Evolutionary conservation across 2,888 invertebrate species (phyloP).

Genomic region (Idaea biselata): DNA sequence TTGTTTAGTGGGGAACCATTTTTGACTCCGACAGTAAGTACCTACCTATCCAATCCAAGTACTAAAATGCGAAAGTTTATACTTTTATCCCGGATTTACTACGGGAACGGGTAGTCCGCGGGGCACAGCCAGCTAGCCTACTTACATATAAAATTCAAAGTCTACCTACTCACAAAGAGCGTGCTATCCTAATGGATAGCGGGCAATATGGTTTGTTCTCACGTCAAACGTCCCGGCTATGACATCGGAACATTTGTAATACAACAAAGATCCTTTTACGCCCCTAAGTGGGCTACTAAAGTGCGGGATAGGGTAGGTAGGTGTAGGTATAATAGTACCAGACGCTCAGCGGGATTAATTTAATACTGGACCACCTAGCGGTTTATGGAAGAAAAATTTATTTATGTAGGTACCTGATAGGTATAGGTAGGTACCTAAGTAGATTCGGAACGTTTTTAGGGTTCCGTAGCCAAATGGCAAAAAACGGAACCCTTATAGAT

Average conservation of each 20-base stretch:
- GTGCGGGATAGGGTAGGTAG: conserved; percentile 45
- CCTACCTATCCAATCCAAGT: no score
- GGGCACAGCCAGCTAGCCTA: no score
- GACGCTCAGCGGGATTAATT: conserved; percentile 26
- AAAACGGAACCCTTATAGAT: no score
- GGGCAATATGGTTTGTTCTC: conserved; percentile 66
- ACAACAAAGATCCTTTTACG: conserved; percentile 70
- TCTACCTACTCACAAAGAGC: neutral
- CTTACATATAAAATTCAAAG: neutral
- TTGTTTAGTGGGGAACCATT: no score
- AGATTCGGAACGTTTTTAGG: no score
- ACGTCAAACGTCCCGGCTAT: conserved; percentile 67
- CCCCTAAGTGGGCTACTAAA: conserved; percentile 50
- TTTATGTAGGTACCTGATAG: neutral
- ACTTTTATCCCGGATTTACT: no score
- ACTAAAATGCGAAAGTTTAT: no score
- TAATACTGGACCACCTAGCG: conserved; percentile 24
- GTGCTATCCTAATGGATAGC: conserved; percentile 33
- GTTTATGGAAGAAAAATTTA: conserved; percentile 5
- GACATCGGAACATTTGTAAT: conserved; percentile 76
- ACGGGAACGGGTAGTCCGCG: no score
- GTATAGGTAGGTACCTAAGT: no score
- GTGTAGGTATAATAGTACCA: conserved; percentile 32
- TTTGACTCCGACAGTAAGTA: no score
- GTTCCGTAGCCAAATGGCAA: no score